Evolutionary conservation across 1,140 invertebrate species (phyloP), one percentile per base, ranked within the genome.

Genomic region (Venturia canescens): DNA sequence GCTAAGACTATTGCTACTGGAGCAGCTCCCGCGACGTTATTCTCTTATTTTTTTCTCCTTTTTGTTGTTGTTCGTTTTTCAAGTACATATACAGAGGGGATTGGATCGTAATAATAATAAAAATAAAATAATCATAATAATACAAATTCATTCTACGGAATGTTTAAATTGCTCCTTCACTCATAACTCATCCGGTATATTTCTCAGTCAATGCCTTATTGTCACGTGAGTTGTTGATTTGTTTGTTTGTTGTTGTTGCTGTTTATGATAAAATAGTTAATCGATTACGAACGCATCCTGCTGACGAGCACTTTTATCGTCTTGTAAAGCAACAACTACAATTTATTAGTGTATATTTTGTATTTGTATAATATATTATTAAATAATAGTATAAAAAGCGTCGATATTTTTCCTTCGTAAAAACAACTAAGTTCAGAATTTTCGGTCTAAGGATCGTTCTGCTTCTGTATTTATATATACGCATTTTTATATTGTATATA

Each of bases 141-240:
- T 44, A 67, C 38, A 70, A 79, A 79, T 71, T 50, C 78, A 79
- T 71, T 79, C 78, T 31, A 71, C 23, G 18, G 26, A 79, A 48
- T 67, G 27, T 69, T 63, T 3, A 53, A 53, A 53, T 53, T 21
- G 50, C 63, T 75, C 79, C 34, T 34, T 34, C 34, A 34, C 79
- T 75, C 60, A 60, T 77, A 63, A 50, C 63, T 23, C 72, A 76
- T 80, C 50, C 27, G 44, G 34, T 34, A 71, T 75, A 78, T 75
- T n/a, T 71, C 80, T 84, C 85, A 77, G 78, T 82, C 80, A 26
- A 83, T 84, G 71, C 13, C 53, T 87, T 87, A 85, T 87, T 87
- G 84, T 87, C 86, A 80, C 83, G 27, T 80, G 48, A 15, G 27
- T 72, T 72, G 15, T 78, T 80, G 38, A 80, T 78, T 83, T 66